phyloP scores from a whole-genome alignment of 2,113 vertebrate genomes.

The Electrona antarctica region DNA sequence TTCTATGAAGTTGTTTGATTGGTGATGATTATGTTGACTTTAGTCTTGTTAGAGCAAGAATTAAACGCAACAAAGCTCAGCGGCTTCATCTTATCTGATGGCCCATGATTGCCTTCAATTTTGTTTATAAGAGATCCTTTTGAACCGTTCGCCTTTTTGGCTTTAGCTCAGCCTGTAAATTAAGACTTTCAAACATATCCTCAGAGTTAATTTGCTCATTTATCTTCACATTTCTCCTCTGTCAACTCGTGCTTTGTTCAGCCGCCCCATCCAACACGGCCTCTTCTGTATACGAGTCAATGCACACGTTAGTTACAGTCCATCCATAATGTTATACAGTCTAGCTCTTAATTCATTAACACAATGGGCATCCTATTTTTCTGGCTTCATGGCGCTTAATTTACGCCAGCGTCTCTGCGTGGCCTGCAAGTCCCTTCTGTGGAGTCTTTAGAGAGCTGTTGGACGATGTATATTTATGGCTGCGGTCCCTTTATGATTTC shows the following conservation, averaged over 20 bases:
- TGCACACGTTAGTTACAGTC: constrained; percentile 9
- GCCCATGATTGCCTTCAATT: not conserved
- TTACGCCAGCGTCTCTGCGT: constrained; percentile 29
- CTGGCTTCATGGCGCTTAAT: constrained; percentile 51
- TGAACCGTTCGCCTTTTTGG: too few species aligned
- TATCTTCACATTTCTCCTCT: constrained; percentile 6
- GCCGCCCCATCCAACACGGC: not conserved
- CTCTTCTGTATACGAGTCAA: not conserved
- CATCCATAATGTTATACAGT: not conserved
- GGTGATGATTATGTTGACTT: too few species aligned
- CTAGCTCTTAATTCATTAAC: constrained; percentile 16
- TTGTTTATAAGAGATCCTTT: too few species aligned
- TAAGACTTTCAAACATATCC: too few species aligned
- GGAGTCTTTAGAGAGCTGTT: constrained; percentile 47
- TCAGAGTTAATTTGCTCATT: not conserved
- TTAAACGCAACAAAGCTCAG: too few species aligned
- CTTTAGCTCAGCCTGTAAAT: too few species aligned
- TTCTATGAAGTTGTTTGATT: too few species aligned
- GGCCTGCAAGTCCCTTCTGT: constrained; percentile 55
- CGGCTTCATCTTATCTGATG: too few species aligned
- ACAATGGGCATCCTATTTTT: constrained; percentile 59
- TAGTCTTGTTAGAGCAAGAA: too few species aligned
- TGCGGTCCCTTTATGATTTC: constrained; percentile 60
- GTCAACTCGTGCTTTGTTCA: not conserved
- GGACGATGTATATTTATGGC: constrained; percentile 64